Conservation (phyloP, 2,888 invertebrate genomes). For the Ormyrus rosae region DNA sequence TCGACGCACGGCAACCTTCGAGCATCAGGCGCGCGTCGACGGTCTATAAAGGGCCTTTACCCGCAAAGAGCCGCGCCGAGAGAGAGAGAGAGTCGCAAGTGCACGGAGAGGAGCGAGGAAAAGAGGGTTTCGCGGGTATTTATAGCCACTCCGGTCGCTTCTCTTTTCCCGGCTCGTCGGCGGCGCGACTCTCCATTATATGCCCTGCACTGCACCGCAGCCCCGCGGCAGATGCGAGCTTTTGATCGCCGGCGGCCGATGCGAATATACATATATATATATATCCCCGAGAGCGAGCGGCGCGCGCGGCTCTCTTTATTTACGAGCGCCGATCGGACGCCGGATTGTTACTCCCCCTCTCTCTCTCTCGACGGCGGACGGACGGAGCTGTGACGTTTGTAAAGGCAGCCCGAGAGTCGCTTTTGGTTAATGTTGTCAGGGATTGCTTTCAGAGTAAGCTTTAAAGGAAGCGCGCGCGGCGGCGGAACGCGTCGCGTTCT, state of each 20-base stretch:
- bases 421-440: too few relatives aligned
- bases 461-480: too few relatives aligned
- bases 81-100: neutral
- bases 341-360: neutral
- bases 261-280: neutral
- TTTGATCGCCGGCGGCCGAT: constrained; percentile 22
- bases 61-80: too few relatives aligned
- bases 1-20: too few relatives aligned
- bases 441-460: too few relatives aligned
- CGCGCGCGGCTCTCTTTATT: constrained; percentile 2
- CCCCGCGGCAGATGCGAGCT: constrained; percentile 39
- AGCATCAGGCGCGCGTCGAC: too few relatives aligned
- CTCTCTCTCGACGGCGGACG: too few relatives aligned
- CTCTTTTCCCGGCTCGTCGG: neutral
- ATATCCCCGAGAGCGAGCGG: too few relatives aligned
- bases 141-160: constrained; percentile 31
- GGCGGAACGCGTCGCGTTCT: too few relatives aligned
- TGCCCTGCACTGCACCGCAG: neutral
- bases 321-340: neutral
- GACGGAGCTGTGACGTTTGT: too few relatives aligned
- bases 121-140: constrained; percentile 45
- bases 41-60: constrained; percentile 1
- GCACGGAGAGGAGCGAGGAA: constrained; percentile 8
- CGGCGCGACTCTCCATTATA: neutral
- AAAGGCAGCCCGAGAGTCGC: too few relatives aligned